Evolutionary conservation across 2,888 invertebrate species (phyloP), one percentile per base, ranked within the genome.

Genomic region (Vanessa cardui): DNA sequence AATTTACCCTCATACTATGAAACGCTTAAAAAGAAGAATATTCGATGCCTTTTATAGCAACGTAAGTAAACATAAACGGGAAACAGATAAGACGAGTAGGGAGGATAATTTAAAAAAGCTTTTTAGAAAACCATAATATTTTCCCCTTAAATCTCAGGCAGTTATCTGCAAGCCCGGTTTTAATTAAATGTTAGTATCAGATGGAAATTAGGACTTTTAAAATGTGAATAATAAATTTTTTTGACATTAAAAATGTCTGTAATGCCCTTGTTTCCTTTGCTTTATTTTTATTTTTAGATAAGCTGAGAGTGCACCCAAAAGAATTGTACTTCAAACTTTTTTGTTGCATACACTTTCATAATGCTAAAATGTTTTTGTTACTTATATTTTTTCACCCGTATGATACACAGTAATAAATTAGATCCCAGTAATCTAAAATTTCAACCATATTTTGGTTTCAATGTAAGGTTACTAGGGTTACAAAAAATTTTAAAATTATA

Each of bases 101-200:
- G 67, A 67, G 76, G 76, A 75, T 81, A 77, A 78, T 81, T 82
- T 80, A 74, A 66, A 75, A 80, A 78, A 75, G 73, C 73, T 76
- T 76, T 81, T 80, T 78, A 49, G 78, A 79, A 68, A 75, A 72
- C 64, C 44, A 76, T 80, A 78, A 80, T 80, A 80, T 80, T 80
- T 72, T 64, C 73, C 76, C 16, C 72, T 59, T 61, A 69, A 77
- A 76, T 75, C 75, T 72, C 72, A 73, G 76, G 73, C 64, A 72
- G 79, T 81, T 86, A 87, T 87, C 86, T 82, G 72, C 69, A 77
- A 80, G 76, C 75, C 75, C 76, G 21, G 74, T 78, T 84, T 85
- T 85, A 85, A 86, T 86, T 87, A 85, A 85, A 81, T 77, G 77
- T 79, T 81, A 82, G 82, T 85, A 87, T 87, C 84, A 81, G 83